Evolutionary conservation across 2,113 vertebrate genomes (phyloP).

Genomic region (Heptranchias perlo): DNA sequence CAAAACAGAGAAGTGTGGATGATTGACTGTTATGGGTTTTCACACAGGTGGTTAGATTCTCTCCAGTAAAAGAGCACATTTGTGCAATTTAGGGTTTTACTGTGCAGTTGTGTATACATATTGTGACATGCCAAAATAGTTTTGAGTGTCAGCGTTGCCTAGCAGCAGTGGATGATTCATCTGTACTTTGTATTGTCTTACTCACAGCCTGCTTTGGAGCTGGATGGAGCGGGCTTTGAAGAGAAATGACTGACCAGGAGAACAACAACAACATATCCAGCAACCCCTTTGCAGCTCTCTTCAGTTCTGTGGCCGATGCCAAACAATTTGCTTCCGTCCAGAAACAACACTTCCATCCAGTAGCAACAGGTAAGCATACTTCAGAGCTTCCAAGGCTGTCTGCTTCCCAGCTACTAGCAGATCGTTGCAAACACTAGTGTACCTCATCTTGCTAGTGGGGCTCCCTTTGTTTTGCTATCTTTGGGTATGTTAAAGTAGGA

Average conservation of each 20-base stretch:
- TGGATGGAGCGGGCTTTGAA: conserved; percentile 70
- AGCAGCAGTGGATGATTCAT: not conserved
- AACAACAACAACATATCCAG: conserved; percentile 94
- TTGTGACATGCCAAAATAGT: not conserved
- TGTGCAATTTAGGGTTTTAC: not conserved
- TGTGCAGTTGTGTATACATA: not conserved
- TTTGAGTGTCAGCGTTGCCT: not conserved
- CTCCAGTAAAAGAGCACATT: not conserved
- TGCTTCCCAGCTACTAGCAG: not conserved
- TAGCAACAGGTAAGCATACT: conserved; percentile 61
- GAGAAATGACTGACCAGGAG: conserved; percentile 96
- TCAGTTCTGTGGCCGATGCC: conserved; percentile 90
- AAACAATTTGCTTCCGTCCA: conserved; percentile 87
- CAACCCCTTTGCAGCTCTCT: conserved; percentile 95
- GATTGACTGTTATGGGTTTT: not conserved
- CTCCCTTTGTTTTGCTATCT: not conserved
- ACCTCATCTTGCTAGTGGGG: not conserved
- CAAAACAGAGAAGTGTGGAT: not conserved
- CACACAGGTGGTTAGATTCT: not conserved
- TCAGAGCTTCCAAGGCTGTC: not conserved
- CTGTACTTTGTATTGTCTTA: conserved; percentile 20
- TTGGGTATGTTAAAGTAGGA: not conserved
- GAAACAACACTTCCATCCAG: conserved; percentile 61
- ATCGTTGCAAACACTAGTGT: not conserved
- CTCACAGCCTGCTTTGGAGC: conserved; percentile 39